Evolutionary conservation across 1,140 invertebrate genomes (phyloP).

Genomic region (Bombus polaris): DNA sequence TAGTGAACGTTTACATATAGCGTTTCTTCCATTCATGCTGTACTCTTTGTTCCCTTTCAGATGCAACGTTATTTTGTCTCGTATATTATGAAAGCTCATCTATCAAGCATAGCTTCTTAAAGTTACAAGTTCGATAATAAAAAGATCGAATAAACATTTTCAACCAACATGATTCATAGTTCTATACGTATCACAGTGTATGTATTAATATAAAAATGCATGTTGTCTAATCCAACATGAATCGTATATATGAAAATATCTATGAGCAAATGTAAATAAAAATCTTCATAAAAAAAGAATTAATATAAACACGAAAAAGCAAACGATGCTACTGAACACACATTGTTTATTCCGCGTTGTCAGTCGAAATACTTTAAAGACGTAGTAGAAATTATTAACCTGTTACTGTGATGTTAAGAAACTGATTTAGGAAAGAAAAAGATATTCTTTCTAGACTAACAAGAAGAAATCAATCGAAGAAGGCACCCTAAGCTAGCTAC

Average conservation of each 20-base stretch:
- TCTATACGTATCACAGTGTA: constrained; percentile 65
- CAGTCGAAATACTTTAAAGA: constrained; percentile 35
- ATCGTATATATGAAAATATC: constrained; percentile 7
- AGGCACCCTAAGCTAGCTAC: constrained; percentile 60
- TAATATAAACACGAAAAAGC: constrained; percentile 36
- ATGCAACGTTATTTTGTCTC: constrained; percentile 9
- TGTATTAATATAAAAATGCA: constrained; percentile 37
- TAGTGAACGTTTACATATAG: constrained; percentile 14
- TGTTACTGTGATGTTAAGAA: constrained; percentile 47
- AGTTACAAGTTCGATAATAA: constrained; percentile 14
- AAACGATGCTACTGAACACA: constrained; percentile 30
- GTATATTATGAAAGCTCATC: not conserved
- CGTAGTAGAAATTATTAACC: constrained; percentile 9
- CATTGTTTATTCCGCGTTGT: not conserved
- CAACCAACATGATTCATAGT: constrained; percentile 51
- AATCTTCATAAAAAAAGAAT: constrained; percentile 26
- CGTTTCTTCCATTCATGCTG: constrained; percentile 16
- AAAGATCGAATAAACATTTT: constrained; percentile 18
- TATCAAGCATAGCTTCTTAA: constrained; percentile 8
- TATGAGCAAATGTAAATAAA: constrained; percentile 28
- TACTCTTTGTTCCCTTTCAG: not conserved
- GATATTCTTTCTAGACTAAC: constrained; percentile 24
- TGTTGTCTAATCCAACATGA: constrained; percentile 24
- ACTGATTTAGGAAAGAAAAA: not conserved
- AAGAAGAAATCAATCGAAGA: constrained; percentile 10